phyloP scores from a whole-genome alignment of 2,888 invertebrate species.

The Chrysina gloriosa region DNA sequence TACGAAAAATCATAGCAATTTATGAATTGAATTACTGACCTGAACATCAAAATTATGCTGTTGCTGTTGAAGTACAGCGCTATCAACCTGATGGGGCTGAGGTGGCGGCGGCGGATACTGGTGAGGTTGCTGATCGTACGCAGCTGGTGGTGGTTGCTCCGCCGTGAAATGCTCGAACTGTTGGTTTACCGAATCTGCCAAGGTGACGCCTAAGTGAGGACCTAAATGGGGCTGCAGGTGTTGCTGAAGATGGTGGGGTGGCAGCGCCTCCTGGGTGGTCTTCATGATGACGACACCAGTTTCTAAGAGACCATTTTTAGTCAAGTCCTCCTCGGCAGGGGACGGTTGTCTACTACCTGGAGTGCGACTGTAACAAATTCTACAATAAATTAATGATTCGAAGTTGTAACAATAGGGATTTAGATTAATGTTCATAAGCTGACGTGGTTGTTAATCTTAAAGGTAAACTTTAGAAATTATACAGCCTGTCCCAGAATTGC shows the following conservation, averaged over 20 bases:
- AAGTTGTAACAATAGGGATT: neutral
- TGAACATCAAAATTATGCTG: conserved; percentile 84
- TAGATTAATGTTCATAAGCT: too few species aligned
- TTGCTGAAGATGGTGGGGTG: conserved; percentile 62
- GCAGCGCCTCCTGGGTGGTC: conserved; percentile 67
- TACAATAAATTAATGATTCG: neutral
- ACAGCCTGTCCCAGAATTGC: too few species aligned
- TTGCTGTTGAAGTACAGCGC: conserved; percentile 67
- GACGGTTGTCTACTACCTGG: conserved; percentile 93
- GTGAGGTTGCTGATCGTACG: conserved; percentile 53
- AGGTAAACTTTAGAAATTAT: too few species aligned
- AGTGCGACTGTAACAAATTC: conserved; percentile 75
- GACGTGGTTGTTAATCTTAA: too few species aligned
- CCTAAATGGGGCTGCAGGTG: conserved; percentile 65
- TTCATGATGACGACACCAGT: conserved; percentile 68
- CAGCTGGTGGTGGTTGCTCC: conserved; percentile 49
- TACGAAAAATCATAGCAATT: too few species aligned
- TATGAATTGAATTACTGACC: too few species aligned
- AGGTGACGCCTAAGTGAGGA: conserved; percentile 64
- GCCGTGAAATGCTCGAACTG: conserved; percentile 64
- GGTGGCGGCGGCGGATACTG: conserved; percentile 59
- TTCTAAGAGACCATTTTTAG: conserved; percentile 66
- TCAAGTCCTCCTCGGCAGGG: conserved; percentile 86
- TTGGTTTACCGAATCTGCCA: conserved; percentile 65
- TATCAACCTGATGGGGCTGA: conserved; percentile 64